Percentiles rank a stretch among this genome's conserved stretches.
Evolutionary conservation across 2,888 invertebrate species (phyloP).

Genomic region (Coelopa pilipes): DNA sequence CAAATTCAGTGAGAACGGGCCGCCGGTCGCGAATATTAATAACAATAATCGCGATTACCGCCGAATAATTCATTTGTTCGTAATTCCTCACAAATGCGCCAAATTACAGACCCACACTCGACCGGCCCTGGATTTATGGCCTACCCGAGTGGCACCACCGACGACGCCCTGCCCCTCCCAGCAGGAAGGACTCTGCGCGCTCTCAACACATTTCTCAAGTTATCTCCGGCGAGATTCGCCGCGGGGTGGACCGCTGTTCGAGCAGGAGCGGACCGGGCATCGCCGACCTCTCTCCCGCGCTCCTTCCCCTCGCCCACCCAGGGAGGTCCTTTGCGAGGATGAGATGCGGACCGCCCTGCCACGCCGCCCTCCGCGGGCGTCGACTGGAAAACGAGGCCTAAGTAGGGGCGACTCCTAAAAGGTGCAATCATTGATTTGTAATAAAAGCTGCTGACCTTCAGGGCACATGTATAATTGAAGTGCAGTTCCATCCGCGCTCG

Average conservation of each 20-base stretch:
- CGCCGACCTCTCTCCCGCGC: background rate
- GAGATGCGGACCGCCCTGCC: too few relatives aligned
- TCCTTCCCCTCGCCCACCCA: background rate
- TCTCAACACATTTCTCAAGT: constrained; percentile 20
- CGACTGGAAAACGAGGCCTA: background rate
- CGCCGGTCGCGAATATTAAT: constrained; percentile 20
- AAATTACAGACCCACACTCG: constrained; percentile 26
- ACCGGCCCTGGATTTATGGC: constrained; percentile 18
- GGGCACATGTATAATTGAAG: constrained; percentile 40
- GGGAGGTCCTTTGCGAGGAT: background rate
- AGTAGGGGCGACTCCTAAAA: constrained; percentile 30
- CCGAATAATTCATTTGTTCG: constrained; percentile 26
- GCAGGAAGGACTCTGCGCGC: constrained; percentile 13
- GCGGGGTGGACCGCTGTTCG: background rate
- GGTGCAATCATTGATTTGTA: constrained; percentile 42
- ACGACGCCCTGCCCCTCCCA: too few relatives aligned
- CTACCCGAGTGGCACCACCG: constrained; percentile 9
- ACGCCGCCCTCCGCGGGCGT: too few relatives aligned
- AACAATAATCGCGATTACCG: constrained; percentile 22
- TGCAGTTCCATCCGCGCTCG: constrained; percentile 32
- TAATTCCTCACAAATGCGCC: constrained; percentile 15
- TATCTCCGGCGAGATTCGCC: constrained; percentile 23
- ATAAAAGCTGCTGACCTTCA: constrained; percentile 41
- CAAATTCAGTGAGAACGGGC: too few relatives aligned
- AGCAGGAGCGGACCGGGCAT: constrained; percentile 11